Base-by-base conservation (phyloP, 2,113 vertebrate species). In the Bungarus multicinctus region DNA sequence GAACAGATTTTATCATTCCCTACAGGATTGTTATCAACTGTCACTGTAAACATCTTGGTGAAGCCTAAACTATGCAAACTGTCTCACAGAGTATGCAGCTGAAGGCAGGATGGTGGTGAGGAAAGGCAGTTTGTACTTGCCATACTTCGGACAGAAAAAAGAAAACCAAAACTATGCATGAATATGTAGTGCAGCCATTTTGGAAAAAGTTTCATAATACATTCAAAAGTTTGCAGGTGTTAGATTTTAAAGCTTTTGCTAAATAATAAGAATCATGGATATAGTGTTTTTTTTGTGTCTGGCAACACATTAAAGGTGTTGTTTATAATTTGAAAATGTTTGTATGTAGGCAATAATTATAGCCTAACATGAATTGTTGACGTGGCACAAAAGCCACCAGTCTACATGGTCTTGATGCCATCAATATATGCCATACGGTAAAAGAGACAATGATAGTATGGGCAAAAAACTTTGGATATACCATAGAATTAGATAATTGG, bases 381-480 rank as follows among this genome's bases (percentile, higher is more conserved):
- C 34, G 52, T 18, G 9, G 54, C 16, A 58, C 88, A 90, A 58
- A 88, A 53, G 16, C 39, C 92, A 43, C 93, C 88, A 58, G 64
- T 90, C 39, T 89, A 50, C 27, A 43, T 94, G 94, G 94, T 54
- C 89, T 47, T 85, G 55, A 39, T 93, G 30, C 57, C 45, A 58
- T 91, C 14, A 22, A 85, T 91, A 87, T 20, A 89, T 20, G 85
- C 30, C 95, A 94, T 52, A 52, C 12, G 11, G 11, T 52, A 52
- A 52, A 52, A 52, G 50, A 52, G 50, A 52, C 50, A 52, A 52
- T 52, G 50, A 52, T 52, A 52, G 50, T 2, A 52, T 52, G 50
- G 50, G 11, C 47, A 2, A 9, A 11, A 11, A 11, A 3, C 8
- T 2, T 11, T 52, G 50, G 50, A 52, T 52, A 52, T 52, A 52